phyloP scores from a whole-genome alignment of 2,113 vertebrate species.

The Sakesphorus luctuosus region DNA sequence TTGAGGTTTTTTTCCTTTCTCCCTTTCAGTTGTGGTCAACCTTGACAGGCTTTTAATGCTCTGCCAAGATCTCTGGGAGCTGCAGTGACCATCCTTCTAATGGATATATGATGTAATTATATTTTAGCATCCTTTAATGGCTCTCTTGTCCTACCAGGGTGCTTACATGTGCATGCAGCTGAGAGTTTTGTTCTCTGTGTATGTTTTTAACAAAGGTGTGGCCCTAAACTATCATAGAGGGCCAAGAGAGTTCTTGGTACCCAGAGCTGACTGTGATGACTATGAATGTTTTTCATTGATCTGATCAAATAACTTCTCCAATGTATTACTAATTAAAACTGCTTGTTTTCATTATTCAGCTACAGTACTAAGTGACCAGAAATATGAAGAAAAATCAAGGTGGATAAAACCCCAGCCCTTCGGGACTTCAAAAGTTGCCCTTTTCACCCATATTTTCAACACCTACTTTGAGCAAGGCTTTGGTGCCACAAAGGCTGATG shows the following conservation, averaged over 20 bases:
- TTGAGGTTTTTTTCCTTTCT: not conserved
- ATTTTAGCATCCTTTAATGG: slow-evolving; percentile 8
- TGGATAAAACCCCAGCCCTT: not conserved
- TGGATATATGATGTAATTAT: slow-evolving; percentile 47
- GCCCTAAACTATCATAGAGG: not conserved
- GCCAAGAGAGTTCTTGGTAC: not conserved
- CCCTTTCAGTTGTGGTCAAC: slow-evolving; percentile 15
- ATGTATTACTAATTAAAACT: not conserved
- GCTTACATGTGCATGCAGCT: not conserved
- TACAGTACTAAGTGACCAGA: not conserved
- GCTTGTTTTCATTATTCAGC: not conserved
- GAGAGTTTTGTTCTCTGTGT: not conserved
- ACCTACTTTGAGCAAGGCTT: slow-evolving; percentile 77
- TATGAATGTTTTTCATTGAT: not conserved
- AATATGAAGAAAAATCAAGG: not conserved
- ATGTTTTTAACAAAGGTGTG: not conserved
- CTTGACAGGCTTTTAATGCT: slow-evolving; percentile 31
- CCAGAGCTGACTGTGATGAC: not conserved
- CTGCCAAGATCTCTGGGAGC: slow-evolving; percentile 19
- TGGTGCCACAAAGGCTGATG: slow-evolving; percentile 80
- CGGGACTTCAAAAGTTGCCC: slow-evolving; percentile 69
- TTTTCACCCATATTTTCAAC: slow-evolving; percentile 87
- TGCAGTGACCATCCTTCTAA: slow-evolving; percentile 16
- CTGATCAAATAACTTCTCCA: not conserved
- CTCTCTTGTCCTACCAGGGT: not conserved